Evolutionary conservation across 2,888 invertebrate species (phyloP).

Genomic region (Agapetus fuscipes): DNA sequence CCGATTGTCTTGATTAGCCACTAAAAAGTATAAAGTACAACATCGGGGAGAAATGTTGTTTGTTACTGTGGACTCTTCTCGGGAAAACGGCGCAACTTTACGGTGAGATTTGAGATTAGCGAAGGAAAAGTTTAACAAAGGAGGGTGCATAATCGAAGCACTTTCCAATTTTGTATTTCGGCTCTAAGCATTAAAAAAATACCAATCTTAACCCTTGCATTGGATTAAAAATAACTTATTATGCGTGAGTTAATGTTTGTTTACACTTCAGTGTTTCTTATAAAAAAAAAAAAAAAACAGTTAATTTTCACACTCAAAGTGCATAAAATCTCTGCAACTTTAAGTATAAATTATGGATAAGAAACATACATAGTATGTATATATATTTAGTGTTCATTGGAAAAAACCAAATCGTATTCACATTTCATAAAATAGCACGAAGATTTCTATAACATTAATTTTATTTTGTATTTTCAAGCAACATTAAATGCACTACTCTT

Average conservation of each 20-base stretch:
- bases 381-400: too few relatives aligned
- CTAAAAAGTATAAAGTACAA: constrained; percentile 4
- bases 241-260: too few relatives aligned
- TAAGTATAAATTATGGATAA: too few relatives aligned
- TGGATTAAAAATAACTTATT: not conserved
- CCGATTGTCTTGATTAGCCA: constrained; percentile 3
- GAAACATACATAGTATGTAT: too few relatives aligned
- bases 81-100: not conserved
- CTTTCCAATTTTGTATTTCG: not conserved
- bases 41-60: constrained; percentile 3
- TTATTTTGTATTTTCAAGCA: too few relatives aligned
- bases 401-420: too few relatives aligned
- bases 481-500: not conserved
- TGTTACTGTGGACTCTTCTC: constrained; percentile 3
- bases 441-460: too few relatives aligned
- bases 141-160: not conserved
- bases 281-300: too few relatives aligned
- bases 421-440: too few relatives aligned
- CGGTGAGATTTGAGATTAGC: constrained; percentile 1
- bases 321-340: too few relatives aligned
- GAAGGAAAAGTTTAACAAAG: not conserved
- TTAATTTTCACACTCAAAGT: too few relatives aligned
- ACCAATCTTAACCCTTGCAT: not conserved
- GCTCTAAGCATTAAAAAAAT: not conserved
- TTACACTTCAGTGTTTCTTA: too few relatives aligned